phyloP scores from a whole-genome alignment of 2,888 invertebrate genomes.

The Ormyrus thymus region DNA sequence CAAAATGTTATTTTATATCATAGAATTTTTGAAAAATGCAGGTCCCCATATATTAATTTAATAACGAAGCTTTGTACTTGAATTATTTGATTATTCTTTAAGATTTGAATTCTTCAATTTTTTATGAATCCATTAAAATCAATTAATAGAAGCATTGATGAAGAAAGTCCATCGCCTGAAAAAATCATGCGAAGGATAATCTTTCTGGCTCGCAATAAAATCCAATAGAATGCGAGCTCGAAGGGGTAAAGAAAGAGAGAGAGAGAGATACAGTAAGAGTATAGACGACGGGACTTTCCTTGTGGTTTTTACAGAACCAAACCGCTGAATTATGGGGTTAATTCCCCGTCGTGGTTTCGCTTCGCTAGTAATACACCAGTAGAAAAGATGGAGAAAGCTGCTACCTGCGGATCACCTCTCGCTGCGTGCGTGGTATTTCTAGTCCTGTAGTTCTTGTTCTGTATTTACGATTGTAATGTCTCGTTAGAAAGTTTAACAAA shows the following conservation, averaged over 20 bases:
- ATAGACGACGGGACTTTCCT: constrained; percentile 49
- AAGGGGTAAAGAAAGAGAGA: too few species aligned
- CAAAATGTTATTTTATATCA: too few species aligned
- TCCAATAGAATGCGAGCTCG: not conserved
- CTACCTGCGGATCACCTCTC: not conserved
- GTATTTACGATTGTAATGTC: not conserved
- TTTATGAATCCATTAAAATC: too few species aligned
- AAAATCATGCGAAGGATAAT: constrained; percentile 29
- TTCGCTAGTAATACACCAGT: constrained; percentile 54
- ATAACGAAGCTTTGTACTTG: too few species aligned
- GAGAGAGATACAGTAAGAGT: too few species aligned
- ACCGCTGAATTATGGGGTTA: constrained; percentile 59
- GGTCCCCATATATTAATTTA: too few species aligned
- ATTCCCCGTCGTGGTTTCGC: constrained; percentile 54
- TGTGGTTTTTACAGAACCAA: constrained; percentile 57
- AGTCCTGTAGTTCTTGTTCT: not conserved
- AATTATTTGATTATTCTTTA: too few species aligned
- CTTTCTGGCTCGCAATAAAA: constrained; percentile 41
- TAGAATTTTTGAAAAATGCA: too few species aligned
- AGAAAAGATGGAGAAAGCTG: constrained; percentile 54
- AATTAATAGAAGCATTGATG: too few species aligned
- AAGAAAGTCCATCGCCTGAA: too few species aligned
- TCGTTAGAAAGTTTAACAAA: too few species aligned
- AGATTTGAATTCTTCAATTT: too few species aligned
- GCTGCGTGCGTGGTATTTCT: not conserved